These are phyloP conservation scores for Tychaedon coryphoeus DNA, from an alignment of 2,113 vertebrate genomes.

Conservation along the genomic window DNA sequence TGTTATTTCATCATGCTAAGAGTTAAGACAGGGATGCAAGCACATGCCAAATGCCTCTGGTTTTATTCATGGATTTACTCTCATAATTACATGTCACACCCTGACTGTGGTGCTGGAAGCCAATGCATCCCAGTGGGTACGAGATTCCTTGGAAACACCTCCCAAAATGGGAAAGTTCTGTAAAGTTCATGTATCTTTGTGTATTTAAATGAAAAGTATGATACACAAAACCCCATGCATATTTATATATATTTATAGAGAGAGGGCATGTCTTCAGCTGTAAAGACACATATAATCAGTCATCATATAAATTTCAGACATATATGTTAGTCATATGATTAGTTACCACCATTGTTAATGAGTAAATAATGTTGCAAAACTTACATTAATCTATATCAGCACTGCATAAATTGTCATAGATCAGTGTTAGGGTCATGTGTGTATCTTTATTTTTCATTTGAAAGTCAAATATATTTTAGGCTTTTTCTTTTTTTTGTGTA, in stretches of 20 bases:
- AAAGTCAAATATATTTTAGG: not conserved
- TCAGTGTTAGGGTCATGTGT: not conserved
- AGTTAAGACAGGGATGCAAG: not conserved
- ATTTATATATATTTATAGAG: not conserved
- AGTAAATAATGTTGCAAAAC: not conserved
- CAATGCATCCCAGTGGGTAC: not conserved
- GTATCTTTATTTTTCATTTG: not conserved
- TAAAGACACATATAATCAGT: not conserved
- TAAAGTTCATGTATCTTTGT: not conserved
- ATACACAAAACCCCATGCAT: not conserved
- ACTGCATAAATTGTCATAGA: not conserved
- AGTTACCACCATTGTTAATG: not conserved
- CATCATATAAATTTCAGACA: not conserved
- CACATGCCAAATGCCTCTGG: not conserved
- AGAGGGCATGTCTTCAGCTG: not conserved
- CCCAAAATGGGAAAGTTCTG: conserved; percentile 15
- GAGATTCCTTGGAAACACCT: not conserved
- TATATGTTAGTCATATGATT: not conserved
- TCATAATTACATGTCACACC: not conserved
- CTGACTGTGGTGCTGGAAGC: not conserved
- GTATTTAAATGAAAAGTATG: not conserved
- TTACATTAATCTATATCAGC: not conserved
- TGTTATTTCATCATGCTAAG: not conserved
- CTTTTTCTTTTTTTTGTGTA: no score
- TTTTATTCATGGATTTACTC: not conserved